Percentiles rank a stretch among this genome's conserved stretches.
phyloP scores from a whole-genome alignment of 2,888 invertebrate genomes.

The Drosophila atripex region DNA sequence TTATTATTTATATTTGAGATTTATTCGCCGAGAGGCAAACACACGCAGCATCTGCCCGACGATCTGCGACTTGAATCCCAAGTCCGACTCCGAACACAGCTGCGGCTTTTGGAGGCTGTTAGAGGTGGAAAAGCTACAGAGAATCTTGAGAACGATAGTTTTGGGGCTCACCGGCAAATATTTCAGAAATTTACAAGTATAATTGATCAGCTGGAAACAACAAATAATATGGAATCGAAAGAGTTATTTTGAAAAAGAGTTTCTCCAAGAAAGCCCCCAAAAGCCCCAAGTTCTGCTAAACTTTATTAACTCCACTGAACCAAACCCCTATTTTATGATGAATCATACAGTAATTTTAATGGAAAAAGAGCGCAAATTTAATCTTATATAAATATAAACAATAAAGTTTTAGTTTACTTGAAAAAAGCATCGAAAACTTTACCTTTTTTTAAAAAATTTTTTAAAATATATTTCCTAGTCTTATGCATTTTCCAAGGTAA shows the following conservation, averaged over 20 bases:
- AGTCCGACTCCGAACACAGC: slow-evolving; percentile 46
- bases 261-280: too few relatives aligned
- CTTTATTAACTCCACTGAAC: not conserved
- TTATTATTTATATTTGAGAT: slow-evolving; percentile 70
- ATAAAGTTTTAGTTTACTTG: too few relatives aligned
- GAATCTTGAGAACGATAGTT: not conserved
- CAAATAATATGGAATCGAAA: too few relatives aligned
- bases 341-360: not conserved
- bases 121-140: slow-evolving; percentile 14
- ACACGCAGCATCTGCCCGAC: slow-evolving; percentile 72
- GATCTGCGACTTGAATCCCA: slow-evolving; percentile 33
- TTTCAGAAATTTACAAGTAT: not conserved
- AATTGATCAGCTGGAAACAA: too few relatives aligned
- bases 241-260: not conserved
- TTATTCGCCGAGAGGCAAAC: slow-evolving; percentile 55
- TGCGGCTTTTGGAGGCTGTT: slow-evolving; percentile 37
- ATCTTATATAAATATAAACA: not conserved
- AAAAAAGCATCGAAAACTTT: too few relatives aligned
- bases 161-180: not conserved
- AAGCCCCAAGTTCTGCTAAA: too few relatives aligned
- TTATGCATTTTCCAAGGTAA: too few relatives aligned
- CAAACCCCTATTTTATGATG: not conserved
- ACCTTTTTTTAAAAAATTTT: too few relatives aligned
- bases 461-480: too few relatives aligned
- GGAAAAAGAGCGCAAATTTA: not conserved